These are phyloP conservation scores for Hipposideros armiger DNA, from an alignment of 2,113 vertebrate genomes.

Conservation along the genomic window DNA sequence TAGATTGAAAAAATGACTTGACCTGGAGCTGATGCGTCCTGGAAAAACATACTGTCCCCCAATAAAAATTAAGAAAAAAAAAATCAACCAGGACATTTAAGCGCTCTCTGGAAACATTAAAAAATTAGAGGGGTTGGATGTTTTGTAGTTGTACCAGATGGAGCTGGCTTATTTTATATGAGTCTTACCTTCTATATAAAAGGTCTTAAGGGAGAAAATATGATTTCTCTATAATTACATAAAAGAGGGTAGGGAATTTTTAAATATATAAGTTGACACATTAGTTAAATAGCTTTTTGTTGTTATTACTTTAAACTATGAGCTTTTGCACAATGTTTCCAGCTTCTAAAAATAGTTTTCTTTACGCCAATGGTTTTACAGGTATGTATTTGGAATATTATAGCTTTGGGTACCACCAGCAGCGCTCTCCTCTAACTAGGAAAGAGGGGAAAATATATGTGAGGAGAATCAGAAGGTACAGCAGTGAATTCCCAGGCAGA, in stretches of 20 bases:
- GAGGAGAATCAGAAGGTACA: neutral
- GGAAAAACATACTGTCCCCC: too few relatives aligned
- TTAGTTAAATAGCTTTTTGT: neutral
- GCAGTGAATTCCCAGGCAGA: too few relatives aligned
- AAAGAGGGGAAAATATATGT: neutral
- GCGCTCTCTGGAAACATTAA: neutral
- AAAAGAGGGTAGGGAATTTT: neutral
- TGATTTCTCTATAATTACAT: conserved; percentile 2
- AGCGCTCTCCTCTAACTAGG: neutral
- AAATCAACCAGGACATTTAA: neutral
- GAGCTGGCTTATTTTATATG: neutral
- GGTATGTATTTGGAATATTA: neutral
- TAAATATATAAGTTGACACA: neutral
- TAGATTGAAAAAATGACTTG: too few relatives aligned
- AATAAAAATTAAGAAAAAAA: neutral
- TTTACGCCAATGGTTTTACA: neutral
- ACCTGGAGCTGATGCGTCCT: too few relatives aligned
- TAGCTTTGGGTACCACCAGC: neutral
- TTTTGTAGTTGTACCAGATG: neutral
- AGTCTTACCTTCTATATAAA: neutral
- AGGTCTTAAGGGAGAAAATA: neutral
- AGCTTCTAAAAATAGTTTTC: neutral
- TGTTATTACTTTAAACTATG: conserved; percentile 9
- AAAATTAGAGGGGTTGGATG: neutral
- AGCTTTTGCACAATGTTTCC: neutral